phyloP scores from a whole-genome alignment of 2,113 vertebrate genomes.

The Leptobrachium ailaonicum region DNA sequence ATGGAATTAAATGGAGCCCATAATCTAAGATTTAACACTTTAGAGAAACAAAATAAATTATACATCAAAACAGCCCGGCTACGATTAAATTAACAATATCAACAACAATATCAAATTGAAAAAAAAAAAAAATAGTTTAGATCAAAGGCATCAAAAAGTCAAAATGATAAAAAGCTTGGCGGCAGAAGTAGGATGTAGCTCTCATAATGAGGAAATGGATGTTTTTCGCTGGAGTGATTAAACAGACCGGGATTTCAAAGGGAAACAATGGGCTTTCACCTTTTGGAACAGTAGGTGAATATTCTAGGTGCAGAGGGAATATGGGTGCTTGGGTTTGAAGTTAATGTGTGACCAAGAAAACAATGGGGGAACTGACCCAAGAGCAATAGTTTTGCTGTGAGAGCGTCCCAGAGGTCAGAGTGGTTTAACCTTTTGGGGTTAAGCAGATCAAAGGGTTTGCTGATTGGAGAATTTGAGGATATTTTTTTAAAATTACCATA shows the following conservation, averaged over 20 bases:
- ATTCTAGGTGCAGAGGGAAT: constrained; percentile 67
- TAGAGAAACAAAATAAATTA: too few species aligned
- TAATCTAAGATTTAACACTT: too few species aligned
- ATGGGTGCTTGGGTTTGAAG: constrained; percentile 68
- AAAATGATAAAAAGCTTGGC: constrained; percentile 69
- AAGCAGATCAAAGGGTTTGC: constrained; percentile 74
- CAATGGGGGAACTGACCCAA: constrained; percentile 72
- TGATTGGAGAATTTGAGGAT: constrained; percentile 59
- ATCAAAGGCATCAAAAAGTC: constrained; percentile 69
- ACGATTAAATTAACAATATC: constrained; percentile 34
- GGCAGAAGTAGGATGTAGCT: constrained; percentile 69
- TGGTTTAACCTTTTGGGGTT: constrained; percentile 72
- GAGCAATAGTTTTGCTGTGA: constrained; percentile 57
- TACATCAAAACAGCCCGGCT: constrained; percentile 20
- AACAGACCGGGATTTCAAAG: constrained; percentile 58
- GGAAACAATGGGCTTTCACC: constrained; percentile 68
- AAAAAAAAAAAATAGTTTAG: constrained; percentile 54
- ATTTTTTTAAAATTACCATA: constrained; percentile 66
- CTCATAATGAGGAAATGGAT: constrained; percentile 71
- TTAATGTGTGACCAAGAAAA: constrained; percentile 72
- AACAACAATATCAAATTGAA: constrained; percentile 47
- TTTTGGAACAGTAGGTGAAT: constrained; percentile 67
- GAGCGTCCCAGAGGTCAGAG: constrained; percentile 69
- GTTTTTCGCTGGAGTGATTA: constrained; percentile 66
- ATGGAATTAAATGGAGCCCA: too few species aligned